Evolutionary conservation across 30 jellyfish, hydroid and myxozoan genomes (phyloP).

Genomic region (Aurelia sp.): DNA sequence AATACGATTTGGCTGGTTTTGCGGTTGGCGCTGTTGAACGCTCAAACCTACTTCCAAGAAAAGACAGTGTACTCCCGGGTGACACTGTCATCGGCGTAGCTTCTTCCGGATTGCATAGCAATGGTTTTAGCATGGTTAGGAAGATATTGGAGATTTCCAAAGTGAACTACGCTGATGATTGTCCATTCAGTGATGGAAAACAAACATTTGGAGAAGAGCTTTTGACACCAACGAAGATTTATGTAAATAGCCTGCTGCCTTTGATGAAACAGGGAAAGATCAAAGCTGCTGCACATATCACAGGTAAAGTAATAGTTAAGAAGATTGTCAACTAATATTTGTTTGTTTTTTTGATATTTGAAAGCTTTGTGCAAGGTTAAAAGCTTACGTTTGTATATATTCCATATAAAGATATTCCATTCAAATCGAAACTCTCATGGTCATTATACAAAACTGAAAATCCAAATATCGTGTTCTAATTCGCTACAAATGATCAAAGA

Average conservation of each 20-base stretch:
- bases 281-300: slow-evolving; percentile 91
- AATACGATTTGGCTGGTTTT: slow-evolving; percentile 94
- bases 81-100: slow-evolving; percentile 88
- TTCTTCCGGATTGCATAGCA: slow-evolving; percentile 98
- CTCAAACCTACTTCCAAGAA: slow-evolving; percentile 62
- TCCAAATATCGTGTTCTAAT: too few relatives aligned
- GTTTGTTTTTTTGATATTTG: too few relatives aligned
- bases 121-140: slow-evolving; percentile 94
- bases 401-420: neutral
- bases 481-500: too few relatives aligned
- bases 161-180: slow-evolving; percentile 34
- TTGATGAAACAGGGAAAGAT: slow-evolving; percentile 73
- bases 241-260: slow-evolving; percentile 81
- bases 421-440: neutral
- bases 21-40: slow-evolving; percentile 97
- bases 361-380: too few relatives aligned
- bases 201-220: slow-evolving; percentile 82
- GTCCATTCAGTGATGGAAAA: slow-evolving; percentile 73
- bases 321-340: too few relatives aligned
- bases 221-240: slow-evolving; percentile 83
- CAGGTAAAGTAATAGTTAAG: slow-evolving; percentile 61
- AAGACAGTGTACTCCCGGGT: slow-evolving; percentile 64
- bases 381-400: too few relatives aligned
- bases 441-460: neutral
- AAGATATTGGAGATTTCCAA: slow-evolving; percentile 69